Evolutionary conservation across 2,797 vertebrate genomes (phyloP), one percentile per base, ranked within the genome.

Genomic region (Microhierax caerulescens): DNA sequence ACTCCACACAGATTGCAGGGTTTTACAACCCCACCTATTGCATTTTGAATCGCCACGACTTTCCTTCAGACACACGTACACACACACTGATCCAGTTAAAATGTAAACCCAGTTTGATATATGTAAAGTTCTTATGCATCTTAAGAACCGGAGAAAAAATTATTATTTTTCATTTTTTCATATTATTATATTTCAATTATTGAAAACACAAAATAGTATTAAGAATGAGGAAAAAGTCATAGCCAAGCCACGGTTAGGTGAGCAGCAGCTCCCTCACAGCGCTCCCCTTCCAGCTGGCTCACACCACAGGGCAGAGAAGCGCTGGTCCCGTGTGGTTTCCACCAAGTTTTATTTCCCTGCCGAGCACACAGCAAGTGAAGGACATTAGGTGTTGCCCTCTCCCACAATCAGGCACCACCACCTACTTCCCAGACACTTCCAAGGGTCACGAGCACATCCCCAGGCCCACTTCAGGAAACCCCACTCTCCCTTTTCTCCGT

Each of bases 301-400:
- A 34, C 16, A 36, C 4, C 0, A 0, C 25, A 79, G 45, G 39
- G 18, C 28, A 91, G 27, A 78, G 50, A 63, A 53, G 30, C 0
- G 0, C 12, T 53, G 43, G 10, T 53, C 11, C 51, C 20, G 30
- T 2, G 7, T 4, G n/a, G 3, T 27, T 89, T 57, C 36, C 34
- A 43, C 43, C 39, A 43, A 43, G 43, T 17, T 43, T 43, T 43
- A 57, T 54, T 75, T 41, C 36, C 27, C 41, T 39, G 53, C 14
- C 3, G 3, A 69, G 56, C 30, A 74, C 43, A 25, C 3, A 22
- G 67, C 10, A 20, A 13, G 2, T 4, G 25, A 59, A 75, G 61
- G 43, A 60, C 10, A 23, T 22, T 34, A 90, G 32, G 13, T 2
- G 3, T 7, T 48, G 11, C 27, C 27, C 30, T 37, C 28, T 74